Evolutionary conservation across 2,797 vertebrate genomes (phyloP), one percentile per base, ranked within the genome.

Genomic region (Nyctibius grandis): DNA sequence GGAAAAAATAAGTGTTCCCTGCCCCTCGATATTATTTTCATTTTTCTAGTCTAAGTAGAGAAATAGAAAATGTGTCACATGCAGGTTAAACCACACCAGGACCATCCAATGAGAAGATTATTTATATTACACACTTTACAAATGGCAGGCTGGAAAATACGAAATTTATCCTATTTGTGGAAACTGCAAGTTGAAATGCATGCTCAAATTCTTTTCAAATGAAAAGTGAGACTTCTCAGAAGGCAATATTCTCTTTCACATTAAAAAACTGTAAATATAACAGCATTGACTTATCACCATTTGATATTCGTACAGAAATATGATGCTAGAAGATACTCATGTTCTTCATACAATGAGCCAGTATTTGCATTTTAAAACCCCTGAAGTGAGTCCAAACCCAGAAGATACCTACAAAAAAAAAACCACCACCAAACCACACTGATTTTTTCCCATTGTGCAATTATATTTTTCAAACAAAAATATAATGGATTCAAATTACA

Each of bases 21-120:
- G 0, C 20, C 23, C 6, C 15, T 44, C 5, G 25, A 47, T 60
- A 67, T n/a, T 51, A 81, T 17, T 54, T 80, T 50, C 19, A 38
- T 34, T 84, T 87, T 91, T 75, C 26, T 50, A 54, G n/a, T n/a
- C 12, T 70, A 91, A 77, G 42, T 0, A 80, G 15, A 67, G 29
- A 76, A 83, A 50, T 4, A 84, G 34, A 77, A 80, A 74, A 78
- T 9, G 5, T 42, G 23, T 40, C 45, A 77, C n/a, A 26, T 4
- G 8, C 19, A 51, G 5, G 3, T 42, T 61, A 83, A 64, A 53
- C n/a, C 18, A 72, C 0, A 0, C 34, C 51, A 76, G 50, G 11
- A 60, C 28, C 7, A 56, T 42, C 28, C 5, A 1, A 53, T 34
- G 16, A 42, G 40, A 63, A 64, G 29, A 65, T 56, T 38, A 42